Conservation (phyloP, 2,797 vertebrate species). For the Acanthurus lineatus region DNA sequence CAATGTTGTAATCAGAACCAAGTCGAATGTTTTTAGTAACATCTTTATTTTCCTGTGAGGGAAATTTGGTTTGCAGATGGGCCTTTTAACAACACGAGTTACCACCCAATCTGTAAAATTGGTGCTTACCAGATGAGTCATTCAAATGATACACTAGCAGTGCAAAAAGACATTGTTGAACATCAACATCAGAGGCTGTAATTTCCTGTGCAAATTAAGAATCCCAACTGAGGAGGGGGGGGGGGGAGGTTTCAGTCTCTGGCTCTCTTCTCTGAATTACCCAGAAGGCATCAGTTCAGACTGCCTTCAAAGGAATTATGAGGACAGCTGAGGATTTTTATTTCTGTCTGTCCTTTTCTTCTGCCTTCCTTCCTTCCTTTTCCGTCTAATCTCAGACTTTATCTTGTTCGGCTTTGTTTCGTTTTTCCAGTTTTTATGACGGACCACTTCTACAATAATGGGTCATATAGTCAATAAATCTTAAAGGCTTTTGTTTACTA, state of each 20-base stretch:
- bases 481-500: not conserved
- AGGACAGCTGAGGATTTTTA: not conserved
- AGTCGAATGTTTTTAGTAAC: not conserved
- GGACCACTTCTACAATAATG: not conserved
- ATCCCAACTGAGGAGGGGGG: not conserved
- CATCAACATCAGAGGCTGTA: conserved; percentile 28
- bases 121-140: conserved; percentile 4
- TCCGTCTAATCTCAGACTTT: too few species aligned
- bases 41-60: conserved; percentile 2
- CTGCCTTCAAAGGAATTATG: conserved; percentile 14
- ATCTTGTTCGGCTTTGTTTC: not conserved
- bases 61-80: not conserved
- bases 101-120: not conserved
- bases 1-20: not conserved
- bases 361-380: not conserved
- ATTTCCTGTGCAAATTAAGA: conserved; percentile 48
- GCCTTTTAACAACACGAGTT: conserved; percentile 11
- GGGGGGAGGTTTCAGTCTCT: not conserved
- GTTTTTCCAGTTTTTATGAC: not conserved
- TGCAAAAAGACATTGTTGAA: conserved; percentile 10
- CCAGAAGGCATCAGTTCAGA: conserved; percentile 21
- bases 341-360: not conserved
- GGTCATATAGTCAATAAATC: not conserved
- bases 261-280: conserved; percentile 11
- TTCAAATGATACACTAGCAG: not conserved